Conservation (phyloP, 2,888 invertebrate genomes). For the Sussaba pulchella region DNA sequence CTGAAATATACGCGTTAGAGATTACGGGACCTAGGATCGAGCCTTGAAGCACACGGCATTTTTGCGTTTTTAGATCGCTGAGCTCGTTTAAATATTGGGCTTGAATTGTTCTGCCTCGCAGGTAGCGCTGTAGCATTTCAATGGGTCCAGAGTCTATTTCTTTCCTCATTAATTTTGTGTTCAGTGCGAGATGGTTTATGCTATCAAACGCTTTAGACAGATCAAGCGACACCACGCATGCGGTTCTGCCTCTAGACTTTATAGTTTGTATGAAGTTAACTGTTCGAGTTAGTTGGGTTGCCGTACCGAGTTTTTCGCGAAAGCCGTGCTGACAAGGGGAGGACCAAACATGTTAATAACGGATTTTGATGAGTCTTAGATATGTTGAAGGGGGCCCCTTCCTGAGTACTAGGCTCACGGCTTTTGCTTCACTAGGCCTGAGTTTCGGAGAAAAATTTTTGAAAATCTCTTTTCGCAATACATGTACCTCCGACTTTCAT, state of each 20-base stretch:
- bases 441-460: no score
- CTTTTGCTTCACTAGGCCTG: no score
- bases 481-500: no score
- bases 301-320: constrained; percentile 22
- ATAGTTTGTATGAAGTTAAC: constrained; percentile 10
- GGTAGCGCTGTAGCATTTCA: constrained; percentile 43
- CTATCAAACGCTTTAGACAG: constrained; percentile 52
- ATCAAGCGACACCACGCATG: constrained; percentile 45
- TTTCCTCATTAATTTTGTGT: constrained; percentile 29
- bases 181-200: constrained; percentile 44
- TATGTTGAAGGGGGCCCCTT: no score
- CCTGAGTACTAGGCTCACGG: no score
- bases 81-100: constrained; percentile 45
- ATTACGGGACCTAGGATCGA: constrained; percentile 41
- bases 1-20: constrained; percentile 31
- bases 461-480: no score
- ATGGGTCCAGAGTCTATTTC: constrained; percentile 34
- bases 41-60: constrained; percentile 33
- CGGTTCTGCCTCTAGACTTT: constrained; percentile 12
- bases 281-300: constrained; percentile 35
- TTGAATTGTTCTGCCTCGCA: constrained; percentile 30
- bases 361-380: no score
- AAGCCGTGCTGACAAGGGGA: constrained; percentile 58
- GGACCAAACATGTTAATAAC: no score
- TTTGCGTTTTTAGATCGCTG: constrained; percentile 26